phyloP scores from a whole-genome alignment of 2,888 invertebrate species.

The Acleris cristana region DNA sequence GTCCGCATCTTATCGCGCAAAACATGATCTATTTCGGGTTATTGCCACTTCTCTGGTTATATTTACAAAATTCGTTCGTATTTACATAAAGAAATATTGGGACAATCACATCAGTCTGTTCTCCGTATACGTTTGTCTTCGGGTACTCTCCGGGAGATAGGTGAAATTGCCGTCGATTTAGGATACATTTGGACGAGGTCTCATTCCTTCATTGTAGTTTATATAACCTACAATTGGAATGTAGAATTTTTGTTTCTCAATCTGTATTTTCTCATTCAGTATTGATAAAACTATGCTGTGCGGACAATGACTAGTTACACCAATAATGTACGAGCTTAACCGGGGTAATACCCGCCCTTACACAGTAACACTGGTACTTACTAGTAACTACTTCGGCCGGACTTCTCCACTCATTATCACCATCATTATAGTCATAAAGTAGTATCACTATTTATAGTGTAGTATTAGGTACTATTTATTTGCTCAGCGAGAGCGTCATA shows the following conservation, averaged over 20 bases:
- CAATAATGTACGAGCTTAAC: too few relatives aligned
- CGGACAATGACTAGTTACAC: too few relatives aligned
- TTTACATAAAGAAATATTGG: constrained; percentile 36
- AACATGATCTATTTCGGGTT: constrained; percentile 32
- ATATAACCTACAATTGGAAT: neutral
- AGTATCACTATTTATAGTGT: too few relatives aligned
- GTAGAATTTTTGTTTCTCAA: neutral
- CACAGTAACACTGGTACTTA: too few relatives aligned
- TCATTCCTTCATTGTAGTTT: neutral
- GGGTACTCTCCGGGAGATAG: constrained; percentile 1
- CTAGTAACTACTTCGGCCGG: too few relatives aligned
- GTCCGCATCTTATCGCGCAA: constrained; percentile 31
- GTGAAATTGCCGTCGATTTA: constrained; percentile 21
- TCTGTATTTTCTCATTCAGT: too few relatives aligned
- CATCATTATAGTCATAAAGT: too few relatives aligned
- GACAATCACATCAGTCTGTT: constrained; percentile 37
- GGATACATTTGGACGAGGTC: constrained; percentile 14
- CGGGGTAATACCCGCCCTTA: too few relatives aligned
- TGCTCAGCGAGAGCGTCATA: too few relatives aligned
- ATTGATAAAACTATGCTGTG: too few relatives aligned
- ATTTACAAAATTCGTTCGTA: constrained; percentile 36
- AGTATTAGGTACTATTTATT: too few relatives aligned
- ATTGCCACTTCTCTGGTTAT: constrained; percentile 37
- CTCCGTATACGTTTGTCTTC: constrained; percentile 25
- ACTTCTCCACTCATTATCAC: too few relatives aligned